phyloP scores from a whole-genome alignment of 1,140 invertebrate genomes.

The Pseudomyrmex gracilis region DNA sequence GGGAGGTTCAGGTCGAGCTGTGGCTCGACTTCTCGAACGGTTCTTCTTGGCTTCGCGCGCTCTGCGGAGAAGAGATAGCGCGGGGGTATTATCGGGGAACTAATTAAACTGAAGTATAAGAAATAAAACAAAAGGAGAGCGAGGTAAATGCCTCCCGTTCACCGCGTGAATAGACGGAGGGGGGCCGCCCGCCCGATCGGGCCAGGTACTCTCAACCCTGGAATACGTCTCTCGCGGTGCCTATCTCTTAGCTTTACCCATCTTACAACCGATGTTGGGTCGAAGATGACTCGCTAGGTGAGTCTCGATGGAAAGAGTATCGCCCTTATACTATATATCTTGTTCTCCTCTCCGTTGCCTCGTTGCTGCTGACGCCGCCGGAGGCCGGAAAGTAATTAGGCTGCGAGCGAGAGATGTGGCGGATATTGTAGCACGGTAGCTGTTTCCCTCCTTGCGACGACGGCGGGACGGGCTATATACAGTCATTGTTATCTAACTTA shows the following conservation, averaged over 20 bases:
- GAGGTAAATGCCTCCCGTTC: constrained; percentile 73
- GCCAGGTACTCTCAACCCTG: constrained; percentile 15
- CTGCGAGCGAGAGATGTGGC: constrained; percentile 82
- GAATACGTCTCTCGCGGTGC: constrained; percentile 5
- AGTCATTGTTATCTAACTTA: constrained; percentile 85
- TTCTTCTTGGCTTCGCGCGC: constrained; percentile 60
- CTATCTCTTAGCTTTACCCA: constrained; percentile 34
- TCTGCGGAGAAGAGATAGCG: constrained; percentile 77
- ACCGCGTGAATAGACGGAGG: constrained; percentile 23
- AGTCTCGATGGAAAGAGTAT: constrained; percentile 61
- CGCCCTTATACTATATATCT: constrained; percentile 18
- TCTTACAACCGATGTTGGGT: constrained; percentile 44
- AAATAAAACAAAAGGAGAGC: constrained; percentile 79
- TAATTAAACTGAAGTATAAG: constrained; percentile 83
- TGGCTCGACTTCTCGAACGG: constrained; percentile 6
- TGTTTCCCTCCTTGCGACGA: constrained; percentile 65
- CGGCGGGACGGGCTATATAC: constrained; percentile 66
- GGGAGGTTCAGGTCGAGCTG: constrained; percentile 2
- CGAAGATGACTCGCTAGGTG: constrained; percentile 13
- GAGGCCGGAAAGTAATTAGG: constrained; percentile 83
- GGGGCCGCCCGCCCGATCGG: not conserved
- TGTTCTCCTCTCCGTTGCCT: constrained; percentile 62
- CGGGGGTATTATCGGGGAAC: constrained; percentile 81
- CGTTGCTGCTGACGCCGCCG: constrained; percentile 45
- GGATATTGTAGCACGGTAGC: constrained; percentile 79